phyloP scores from a whole-genome alignment of 2,797 vertebrate genomes.

The Halcyon smyrnensis region DNA sequence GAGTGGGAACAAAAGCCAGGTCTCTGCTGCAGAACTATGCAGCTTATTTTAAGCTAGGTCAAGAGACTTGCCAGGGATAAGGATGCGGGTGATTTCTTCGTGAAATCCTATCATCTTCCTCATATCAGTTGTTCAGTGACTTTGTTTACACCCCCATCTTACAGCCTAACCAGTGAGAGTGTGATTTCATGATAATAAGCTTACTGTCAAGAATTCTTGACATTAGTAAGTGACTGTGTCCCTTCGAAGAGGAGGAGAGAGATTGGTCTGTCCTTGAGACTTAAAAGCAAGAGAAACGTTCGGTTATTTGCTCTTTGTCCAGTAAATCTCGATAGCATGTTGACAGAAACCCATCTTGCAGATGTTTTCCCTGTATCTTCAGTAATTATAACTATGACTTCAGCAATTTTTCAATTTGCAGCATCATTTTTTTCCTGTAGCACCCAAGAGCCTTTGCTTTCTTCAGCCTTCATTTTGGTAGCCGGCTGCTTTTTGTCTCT shows the following conservation, averaged over 20 bases:
- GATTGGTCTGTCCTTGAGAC: slow-evolving; percentile 19
- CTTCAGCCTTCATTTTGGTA: not conserved
- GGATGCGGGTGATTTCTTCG: not conserved
- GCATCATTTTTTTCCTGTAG: not conserved
- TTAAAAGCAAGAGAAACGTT: not conserved
- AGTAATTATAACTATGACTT: slow-evolving; percentile 2
- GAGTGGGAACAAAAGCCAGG: not conserved
- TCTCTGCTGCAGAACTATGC: not conserved
- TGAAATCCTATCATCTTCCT: not conserved
- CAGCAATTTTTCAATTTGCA: slow-evolving; percentile 21
- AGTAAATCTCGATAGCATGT: not conserved
- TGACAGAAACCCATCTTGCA: not conserved
- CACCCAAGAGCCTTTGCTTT: not conserved
- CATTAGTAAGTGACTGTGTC: not conserved
- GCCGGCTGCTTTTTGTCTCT: slow-evolving; percentile 39
- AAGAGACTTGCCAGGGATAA: not conserved
- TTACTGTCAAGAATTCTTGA: not conserved
- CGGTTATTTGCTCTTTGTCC: slow-evolving; percentile 25
- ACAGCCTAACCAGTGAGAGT: not conserved
- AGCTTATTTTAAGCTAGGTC: not conserved
- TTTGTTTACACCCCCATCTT: not conserved
- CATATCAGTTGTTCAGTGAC: not conserved
- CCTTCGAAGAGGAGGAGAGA: not conserved
- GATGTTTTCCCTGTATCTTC: not conserved
- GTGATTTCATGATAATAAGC: slow-evolving; percentile 19